These are phyloP conservation scores for Armadillidium nasatum DNA, from an alignment of 1,140 invertebrate genomes.

Conservation along the genomic window DNA sequence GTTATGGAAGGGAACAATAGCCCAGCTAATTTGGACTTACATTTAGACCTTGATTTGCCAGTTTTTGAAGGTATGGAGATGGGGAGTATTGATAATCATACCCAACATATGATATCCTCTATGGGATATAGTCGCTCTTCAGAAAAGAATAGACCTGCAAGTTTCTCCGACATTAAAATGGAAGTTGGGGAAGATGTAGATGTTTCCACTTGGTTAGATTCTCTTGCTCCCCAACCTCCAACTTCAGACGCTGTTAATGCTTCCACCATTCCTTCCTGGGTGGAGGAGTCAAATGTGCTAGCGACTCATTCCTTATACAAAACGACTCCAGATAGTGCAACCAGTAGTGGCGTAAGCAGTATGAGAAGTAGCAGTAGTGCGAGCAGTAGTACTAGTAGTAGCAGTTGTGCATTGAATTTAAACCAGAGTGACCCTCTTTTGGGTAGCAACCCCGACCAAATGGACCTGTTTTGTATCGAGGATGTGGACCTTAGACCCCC, in stretches of 20 bases:
- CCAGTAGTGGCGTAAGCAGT: slow-evolving; percentile 24
- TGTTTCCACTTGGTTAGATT: slow-evolving; percentile 37
- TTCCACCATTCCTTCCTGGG: not conserved
- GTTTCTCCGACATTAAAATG: slow-evolving; percentile 34
- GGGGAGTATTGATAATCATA: slow-evolving; percentile 30
- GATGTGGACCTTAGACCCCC: not conserved
- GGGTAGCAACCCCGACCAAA: slow-evolving; percentile 35
- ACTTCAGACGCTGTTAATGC: slow-evolving; percentile 22
- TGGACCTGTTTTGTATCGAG: not conserved
- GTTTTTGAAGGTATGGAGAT: slow-evolving; percentile 45
- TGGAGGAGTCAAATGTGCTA: not conserved
- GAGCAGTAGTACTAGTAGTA: slow-evolving; percentile 25
- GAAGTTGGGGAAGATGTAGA: slow-evolving; percentile 36
- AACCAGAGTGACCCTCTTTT: slow-evolving; percentile 43
- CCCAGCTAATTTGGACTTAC: slow-evolving; percentile 45
- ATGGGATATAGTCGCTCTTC: slow-evolving; percentile 20
- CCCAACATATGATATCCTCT: not conserved
- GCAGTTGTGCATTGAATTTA: slow-evolving; percentile 21
- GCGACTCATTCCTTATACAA: not conserved
- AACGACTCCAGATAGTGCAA: slow-evolving; percentile 19
- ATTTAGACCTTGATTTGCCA: slow-evolving; percentile 44
- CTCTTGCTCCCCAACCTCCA: slow-evolving; percentile 21
- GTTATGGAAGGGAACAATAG: slow-evolving; percentile 45
- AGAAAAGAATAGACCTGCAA: slow-evolving; percentile 9
- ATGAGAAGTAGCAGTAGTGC: slow-evolving; percentile 26